phyloP scores from a whole-genome alignment of 2,888 invertebrate genomes.

The Scelioninae gen. 1 region DNA sequence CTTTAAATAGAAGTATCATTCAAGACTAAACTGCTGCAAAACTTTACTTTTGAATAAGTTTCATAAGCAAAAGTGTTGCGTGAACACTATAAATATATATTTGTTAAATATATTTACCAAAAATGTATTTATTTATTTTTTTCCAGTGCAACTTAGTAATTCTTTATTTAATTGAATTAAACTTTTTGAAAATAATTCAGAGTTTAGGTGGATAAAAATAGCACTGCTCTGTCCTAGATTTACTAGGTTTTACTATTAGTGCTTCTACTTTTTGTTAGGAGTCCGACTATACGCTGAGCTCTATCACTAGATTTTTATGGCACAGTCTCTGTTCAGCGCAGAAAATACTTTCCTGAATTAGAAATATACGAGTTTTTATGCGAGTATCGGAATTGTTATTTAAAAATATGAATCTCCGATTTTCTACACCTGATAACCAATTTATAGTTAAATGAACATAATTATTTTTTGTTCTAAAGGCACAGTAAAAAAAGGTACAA shows the following conservation, averaged over 20 bases:
- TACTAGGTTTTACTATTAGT: constrained; percentile 27
- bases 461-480: background rate
- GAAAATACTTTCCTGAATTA: constrained; percentile 35
- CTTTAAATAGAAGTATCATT: background rate
- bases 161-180: background rate
- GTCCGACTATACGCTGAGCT: constrained; percentile 46
- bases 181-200: constrained; percentile 12
- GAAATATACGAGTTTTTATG: constrained; percentile 13
- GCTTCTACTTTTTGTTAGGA: constrained; percentile 40
- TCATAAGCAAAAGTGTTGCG: background rate
- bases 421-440: background rate
- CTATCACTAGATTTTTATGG: constrained; percentile 41
- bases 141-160: background rate
- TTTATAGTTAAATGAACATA: too few relatives aligned
- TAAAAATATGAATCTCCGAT: constrained; percentile 10
- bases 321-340: constrained; percentile 11
- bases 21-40: background rate
- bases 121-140: background rate
- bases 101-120: background rate
- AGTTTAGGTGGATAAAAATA: constrained; percentile 17
- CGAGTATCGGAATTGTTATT: constrained; percentile 21
- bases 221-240: constrained; percentile 15
- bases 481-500: too few relatives aligned
- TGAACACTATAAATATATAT: too few relatives aligned
- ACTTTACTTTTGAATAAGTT: too few relatives aligned